A percentile compares a stretch with the other conserved stretches of the same genome.
Conservation (phyloP, 2,113 vertebrate genomes). For the Alligator mississippiensis region DNA sequence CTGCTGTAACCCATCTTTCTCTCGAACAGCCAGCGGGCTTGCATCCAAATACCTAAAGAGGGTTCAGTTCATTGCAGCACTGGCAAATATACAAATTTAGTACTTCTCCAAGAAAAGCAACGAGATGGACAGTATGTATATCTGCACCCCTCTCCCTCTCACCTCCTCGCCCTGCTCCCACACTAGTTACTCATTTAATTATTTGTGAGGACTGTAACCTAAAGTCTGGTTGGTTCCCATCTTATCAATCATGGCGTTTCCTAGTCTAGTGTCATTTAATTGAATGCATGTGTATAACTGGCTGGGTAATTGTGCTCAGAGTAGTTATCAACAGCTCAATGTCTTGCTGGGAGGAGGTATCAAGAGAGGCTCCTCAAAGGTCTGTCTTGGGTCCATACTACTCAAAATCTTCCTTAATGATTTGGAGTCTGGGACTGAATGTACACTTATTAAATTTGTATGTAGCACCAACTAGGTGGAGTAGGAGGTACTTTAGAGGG, state of each 20-base stretch:
- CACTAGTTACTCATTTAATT: background rate
- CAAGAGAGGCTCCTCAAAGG: too few relatives aligned
- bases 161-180: fast-evolving
- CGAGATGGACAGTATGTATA: background rate
- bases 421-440: too few relatives aligned
- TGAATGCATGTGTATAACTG: fast-evolving
- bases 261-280: background rate
- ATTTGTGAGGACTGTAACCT: background rate
- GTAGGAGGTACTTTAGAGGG: too few relatives aligned
- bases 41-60: background rate
- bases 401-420: too few relatives aligned
- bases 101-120: background rate
- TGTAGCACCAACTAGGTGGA: too few relatives aligned
- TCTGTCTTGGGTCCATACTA: too few relatives aligned
- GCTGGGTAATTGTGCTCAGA: too few relatives aligned
- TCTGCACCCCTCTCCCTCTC: background rate
- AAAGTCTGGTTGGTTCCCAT: background rate
- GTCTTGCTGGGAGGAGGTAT: too few relatives aligned
- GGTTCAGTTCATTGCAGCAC: background rate
- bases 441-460: too few relatives aligned
- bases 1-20: background rate
- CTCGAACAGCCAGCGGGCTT: background rate
- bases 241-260: background rate
- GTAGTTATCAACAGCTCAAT: too few relatives aligned
- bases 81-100: background rate